These are phyloP conservation scores for Drosophila subpulchrella DNA, from an alignment of 1,140 invertebrate genomes.

Conservation along the genomic window DNA sequence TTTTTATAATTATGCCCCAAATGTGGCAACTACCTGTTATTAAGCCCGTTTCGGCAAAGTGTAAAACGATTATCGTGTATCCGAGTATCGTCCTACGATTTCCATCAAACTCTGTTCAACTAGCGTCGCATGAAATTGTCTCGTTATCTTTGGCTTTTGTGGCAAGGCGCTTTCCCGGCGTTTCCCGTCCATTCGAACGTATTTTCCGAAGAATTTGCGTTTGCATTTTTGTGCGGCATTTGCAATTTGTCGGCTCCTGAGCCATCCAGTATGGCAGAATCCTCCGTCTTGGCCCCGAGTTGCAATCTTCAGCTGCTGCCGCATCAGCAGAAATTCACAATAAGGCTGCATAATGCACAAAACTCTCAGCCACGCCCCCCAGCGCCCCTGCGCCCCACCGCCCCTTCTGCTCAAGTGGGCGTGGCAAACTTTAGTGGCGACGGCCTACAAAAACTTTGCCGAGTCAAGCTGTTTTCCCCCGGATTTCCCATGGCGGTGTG, in stretches of 20 bases:
- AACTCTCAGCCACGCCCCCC: constrained; percentile 12
- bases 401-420: constrained; percentile 26
- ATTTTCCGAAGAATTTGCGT: constrained; percentile 59
- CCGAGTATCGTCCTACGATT: constrained; percentile 16
- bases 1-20: too few relatives aligned
- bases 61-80: neutral
- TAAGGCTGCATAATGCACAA: constrained; percentile 65
- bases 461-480: constrained; percentile 59
- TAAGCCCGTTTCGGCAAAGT: too few relatives aligned
- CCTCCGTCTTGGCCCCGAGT: constrained; percentile 1
- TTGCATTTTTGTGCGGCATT: constrained; percentile 63
- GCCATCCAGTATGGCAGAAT: neutral
- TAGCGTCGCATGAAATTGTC: constrained; percentile 58
- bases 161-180: constrained; percentile 27
- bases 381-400: neutral
- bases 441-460: constrained; percentile 64
- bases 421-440: constrained; percentile 61
- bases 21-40: too few relatives aligned
- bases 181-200: constrained; percentile 21
- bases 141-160: constrained; percentile 64
- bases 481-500: neutral
- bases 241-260: constrained; percentile 50
- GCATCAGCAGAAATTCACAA: constrained; percentile 60
- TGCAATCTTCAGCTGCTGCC: constrained; percentile 32
- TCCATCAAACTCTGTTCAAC: constrained; percentile 47